Base-by-base conservation (phyloP, 2,113 vertebrate genomes). In the Andinoacara biseriatus region DNA sequence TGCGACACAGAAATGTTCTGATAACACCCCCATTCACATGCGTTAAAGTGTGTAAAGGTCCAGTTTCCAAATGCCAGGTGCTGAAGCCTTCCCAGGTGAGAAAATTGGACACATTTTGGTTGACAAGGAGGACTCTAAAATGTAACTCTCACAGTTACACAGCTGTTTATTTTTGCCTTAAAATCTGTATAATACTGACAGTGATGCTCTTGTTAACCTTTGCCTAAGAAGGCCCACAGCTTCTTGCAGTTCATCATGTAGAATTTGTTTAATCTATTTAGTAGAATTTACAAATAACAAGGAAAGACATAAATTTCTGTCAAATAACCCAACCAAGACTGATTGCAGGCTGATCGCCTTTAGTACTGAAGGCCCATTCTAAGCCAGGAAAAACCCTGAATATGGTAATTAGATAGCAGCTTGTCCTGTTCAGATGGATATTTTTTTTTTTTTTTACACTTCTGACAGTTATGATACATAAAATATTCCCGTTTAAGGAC, bases 391-490 rank as follows among this genome's bases (percentile, higher is more conserved):
- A 54, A 72, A 72, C 46, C 26, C 46, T 54, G 17, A 33, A 26
- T 72, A 72, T 72, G 67, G 67, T 72, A 46, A 72, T 52, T 72
- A 52, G 46, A 54, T 72, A 54, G 5, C 67, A 31, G 40, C 29
- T 26, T 54, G 46, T 26, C 52, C 26, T 52, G 26, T 52, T 72
- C 26, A 72, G 46, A 52, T 72, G 67, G 18, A 54, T 72, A 31
- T 26, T 26, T 72, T 72, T 72, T 52, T 26, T 26, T 72, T 72
- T 72, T 31, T 4, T 52, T 10, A 72, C 65, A 72, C 17, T 52
- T 72, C 17, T 72, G 65, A 72, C 65, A 52, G 43, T 72, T 31
- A 72, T 54, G 67, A 72, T 52, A n/a, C 46, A 72, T 26, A 72
- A 54, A 72, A 72, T 72, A 31, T 72, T 54, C 10, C 67, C 26